Percentiles rank a stretch among this genome's conserved stretches.
These are phyloP conservation scores for Disparrhopalites patrizii DNA, from an alignment of 2,888 invertebrate species.

Conservation along the genomic window DNA sequence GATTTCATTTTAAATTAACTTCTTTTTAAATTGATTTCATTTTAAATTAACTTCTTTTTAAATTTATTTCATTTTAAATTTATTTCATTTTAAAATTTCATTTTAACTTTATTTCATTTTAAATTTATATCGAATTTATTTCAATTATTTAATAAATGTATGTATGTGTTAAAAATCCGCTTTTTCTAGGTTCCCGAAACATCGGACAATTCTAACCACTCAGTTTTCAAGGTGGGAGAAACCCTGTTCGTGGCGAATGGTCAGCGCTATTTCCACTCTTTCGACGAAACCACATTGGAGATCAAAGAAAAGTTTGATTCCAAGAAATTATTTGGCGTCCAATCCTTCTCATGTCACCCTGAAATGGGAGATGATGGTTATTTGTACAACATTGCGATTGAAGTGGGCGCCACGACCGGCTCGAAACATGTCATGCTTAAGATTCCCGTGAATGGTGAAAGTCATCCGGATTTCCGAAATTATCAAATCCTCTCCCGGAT, in stretches of 20 bases:
- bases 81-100: not conserved
- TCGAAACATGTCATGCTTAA: not conserved
- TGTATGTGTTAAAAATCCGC: not conserved
- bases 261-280: not conserved
- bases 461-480: not conserved
- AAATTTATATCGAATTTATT: not conserved
- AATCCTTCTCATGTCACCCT: not conserved
- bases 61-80: not conserved
- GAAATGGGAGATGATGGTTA: not conserved
- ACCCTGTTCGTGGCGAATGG: not conserved
- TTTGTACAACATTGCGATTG: not conserved
- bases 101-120: not conserved
- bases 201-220: constrained; percentile 25
- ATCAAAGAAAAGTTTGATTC: not conserved
- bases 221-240: not conserved
- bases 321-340: constrained; percentile 3
- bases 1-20: too few species aligned
- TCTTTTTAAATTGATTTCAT: too few species aligned
- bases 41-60: not conserved
- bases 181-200: constrained; percentile 26
- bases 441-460: not conserved
- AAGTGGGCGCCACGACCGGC: constrained; percentile 4
- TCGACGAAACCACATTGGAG: not conserved
- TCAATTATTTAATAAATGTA: not conserved
- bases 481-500: constrained; percentile 2